A percentile compares a stretch with the other conserved stretches of the same genome.
phyloP scores from a whole-genome alignment of 23 tunicate genomes.

The Corella eumyota region DNA sequence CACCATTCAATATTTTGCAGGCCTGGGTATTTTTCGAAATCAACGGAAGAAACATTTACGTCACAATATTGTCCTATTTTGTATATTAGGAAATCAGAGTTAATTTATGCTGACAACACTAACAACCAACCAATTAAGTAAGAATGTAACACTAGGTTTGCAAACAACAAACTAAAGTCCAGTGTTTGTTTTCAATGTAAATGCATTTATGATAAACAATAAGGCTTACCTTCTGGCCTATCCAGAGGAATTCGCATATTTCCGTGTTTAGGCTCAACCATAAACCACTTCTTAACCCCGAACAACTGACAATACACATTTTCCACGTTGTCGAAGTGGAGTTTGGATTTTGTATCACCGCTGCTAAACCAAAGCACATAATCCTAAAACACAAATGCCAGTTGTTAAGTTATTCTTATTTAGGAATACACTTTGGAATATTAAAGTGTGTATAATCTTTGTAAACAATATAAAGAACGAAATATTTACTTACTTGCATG shows the following conservation, averaged over 20 bases:
- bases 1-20: constrained; percentile 7
- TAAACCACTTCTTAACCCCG: constrained; percentile 15
- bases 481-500: constrained; percentile 2
- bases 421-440: not conserved
- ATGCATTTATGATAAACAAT: too few species aligned
- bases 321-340: constrained; percentile 26
- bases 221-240: constrained; percentile 16
- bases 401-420: not conserved
- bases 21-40: constrained; percentile 5
- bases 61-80: constrained; percentile 6
- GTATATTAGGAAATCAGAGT: not conserved
- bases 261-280: constrained; percentile 13
- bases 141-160: too few species aligned
- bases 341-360: constrained; percentile 7
- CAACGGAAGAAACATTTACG: constrained; percentile 13
- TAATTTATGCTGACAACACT: not conserved
- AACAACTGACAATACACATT: constrained; percentile 16
- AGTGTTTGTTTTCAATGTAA: too few species aligned
- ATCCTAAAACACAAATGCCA: constrained; percentile 1
- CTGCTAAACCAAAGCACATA: constrained; percentile 25
- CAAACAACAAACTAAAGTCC: too few species aligned
- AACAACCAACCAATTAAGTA: too few species aligned
- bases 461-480: too few species aligned
- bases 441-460: too few species aligned
- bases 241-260: constrained; percentile 1